Evolutionary conservation across 2,888 invertebrate species (phyloP).

Genomic region (Amblyteles armatorius): DNA sequence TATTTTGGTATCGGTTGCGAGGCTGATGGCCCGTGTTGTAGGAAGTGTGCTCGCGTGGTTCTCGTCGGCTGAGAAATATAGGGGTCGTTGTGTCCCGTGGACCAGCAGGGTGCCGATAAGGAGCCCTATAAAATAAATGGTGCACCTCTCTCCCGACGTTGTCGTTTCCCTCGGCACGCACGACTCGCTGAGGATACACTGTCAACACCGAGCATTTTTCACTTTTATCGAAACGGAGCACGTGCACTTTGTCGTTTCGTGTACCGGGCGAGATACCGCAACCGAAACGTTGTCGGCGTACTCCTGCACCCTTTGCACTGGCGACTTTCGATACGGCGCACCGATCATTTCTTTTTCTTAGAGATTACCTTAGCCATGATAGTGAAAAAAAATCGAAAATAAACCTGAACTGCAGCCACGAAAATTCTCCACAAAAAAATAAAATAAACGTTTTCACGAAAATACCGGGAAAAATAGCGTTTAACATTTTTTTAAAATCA

Average conservation of each 20-base stretch:
- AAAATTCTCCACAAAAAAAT: no score
- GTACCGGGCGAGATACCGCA: constrained; percentile 18
- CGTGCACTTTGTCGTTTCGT: constrained; percentile 47
- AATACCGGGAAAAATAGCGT: no score
- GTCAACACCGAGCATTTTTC: constrained; percentile 75
- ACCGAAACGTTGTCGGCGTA: constrained; percentile 1
- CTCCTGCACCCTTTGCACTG: neutral
- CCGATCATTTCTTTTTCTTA: constrained; percentile 15
- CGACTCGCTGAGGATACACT: constrained; percentile 25
- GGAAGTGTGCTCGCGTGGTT: constrained; percentile 12
- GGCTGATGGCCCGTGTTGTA: neutral
- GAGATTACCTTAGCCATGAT: neutral
- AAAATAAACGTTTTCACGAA: no score
- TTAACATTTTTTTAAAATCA: no score
- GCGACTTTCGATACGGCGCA: neutral
- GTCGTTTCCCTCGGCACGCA: constrained; percentile 16
- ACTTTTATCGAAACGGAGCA: constrained; percentile 76
- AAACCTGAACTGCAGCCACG: neutral
- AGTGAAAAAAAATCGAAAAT: neutral
- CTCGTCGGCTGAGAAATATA: constrained; percentile 53
- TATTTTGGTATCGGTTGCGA: neutral
- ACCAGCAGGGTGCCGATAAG: constrained; percentile 81
- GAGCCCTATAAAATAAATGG: constrained; percentile 79
- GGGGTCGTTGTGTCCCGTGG: constrained; percentile 79
- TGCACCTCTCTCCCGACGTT: constrained; percentile 36